Percentiles rank a stretch among this genome's conserved stretches.
Evolutionary conservation across 92 coral and sea anemone species (phyloP).

Genomic region (Zoanthus gigantus): DNA sequence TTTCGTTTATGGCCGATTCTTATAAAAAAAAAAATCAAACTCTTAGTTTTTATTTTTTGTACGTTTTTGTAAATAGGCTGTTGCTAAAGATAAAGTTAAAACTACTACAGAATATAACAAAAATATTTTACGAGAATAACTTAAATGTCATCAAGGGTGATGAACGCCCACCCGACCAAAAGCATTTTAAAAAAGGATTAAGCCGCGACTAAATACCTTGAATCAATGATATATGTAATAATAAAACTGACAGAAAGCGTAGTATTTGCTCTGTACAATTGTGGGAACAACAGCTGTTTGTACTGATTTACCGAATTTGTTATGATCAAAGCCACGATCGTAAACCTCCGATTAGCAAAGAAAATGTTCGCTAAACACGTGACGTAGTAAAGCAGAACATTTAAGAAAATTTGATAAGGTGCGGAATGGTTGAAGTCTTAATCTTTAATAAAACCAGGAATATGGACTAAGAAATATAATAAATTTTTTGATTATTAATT

Average conservation of each 20-base stretch:
- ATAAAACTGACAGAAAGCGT: background rate
- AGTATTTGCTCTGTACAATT: background rate
- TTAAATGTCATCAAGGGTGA: slow-evolving; percentile 11
- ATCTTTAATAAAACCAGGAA: too few species aligned
- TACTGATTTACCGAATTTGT: background rate
- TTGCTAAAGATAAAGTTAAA: background rate
- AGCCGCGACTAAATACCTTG: background rate
- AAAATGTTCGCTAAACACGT: background rate
- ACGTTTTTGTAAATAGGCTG: slow-evolving; percentile 6
- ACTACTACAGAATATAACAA: background rate
- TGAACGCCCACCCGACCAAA: slow-evolving; percentile 23
- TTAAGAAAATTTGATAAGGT: too few species aligned
- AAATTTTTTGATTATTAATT: too few species aligned
- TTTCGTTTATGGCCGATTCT: background rate
- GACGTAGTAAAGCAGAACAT: too few species aligned
- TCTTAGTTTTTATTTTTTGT: background rate
- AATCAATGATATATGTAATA: background rate
- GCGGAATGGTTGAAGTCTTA: too few species aligned
- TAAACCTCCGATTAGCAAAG: background rate
- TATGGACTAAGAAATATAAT: too few species aligned
- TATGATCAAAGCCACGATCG: background rate
- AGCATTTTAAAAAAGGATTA: background rate
- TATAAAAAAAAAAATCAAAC: background rate
- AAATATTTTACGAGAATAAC: background rate
- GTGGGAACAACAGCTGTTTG: background rate